Evolutionary conservation across 2,888 invertebrate genomes (phyloP).

Genomic region (Lasiommata megera): DNA sequence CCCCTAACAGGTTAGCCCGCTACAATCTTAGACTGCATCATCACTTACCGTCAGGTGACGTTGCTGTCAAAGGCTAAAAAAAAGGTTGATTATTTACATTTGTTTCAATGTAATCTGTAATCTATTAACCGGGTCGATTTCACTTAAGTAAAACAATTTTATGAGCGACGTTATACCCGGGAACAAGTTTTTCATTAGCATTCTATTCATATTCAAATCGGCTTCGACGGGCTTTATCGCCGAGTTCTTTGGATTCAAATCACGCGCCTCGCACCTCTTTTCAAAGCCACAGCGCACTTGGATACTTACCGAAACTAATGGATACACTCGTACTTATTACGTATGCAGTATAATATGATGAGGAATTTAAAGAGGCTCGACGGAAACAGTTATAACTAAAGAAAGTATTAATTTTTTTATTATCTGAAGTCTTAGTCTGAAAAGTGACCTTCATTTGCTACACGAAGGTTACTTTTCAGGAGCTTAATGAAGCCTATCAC

Average conservation of each 20-base stretch:
- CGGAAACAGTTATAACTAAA: too few relatives aligned
- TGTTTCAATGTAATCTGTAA: not conserved
- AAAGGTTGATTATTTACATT: too few relatives aligned
- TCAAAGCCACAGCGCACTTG: slow-evolving; percentile 44
- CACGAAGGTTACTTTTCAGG: too few relatives aligned
- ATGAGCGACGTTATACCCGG: slow-evolving; percentile 21
- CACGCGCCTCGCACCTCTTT: slow-evolving; percentile 56
- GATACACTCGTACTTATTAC: not conserved
- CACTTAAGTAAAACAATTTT: slow-evolving; percentile 20
- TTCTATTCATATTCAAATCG: slow-evolving; percentile 77
- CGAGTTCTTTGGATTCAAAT: slow-evolving; percentile 56
- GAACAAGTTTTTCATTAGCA: slow-evolving; percentile 73
- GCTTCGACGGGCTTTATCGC: slow-evolving; percentile 67
- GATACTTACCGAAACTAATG: slow-evolving; percentile 9
- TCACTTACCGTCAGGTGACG: too few relatives aligned
- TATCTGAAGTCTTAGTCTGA: too few relatives aligned
- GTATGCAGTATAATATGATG: not conserved
- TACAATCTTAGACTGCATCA: too few relatives aligned
- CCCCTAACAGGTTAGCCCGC: too few relatives aligned
- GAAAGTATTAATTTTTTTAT: too few relatives aligned
- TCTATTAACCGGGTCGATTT: slow-evolving; percentile 9
- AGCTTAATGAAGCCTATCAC: too few relatives aligned
- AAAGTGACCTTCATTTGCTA: too few relatives aligned
- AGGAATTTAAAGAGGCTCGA: not conserved
- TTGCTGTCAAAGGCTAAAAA: too few relatives aligned